Evolutionary conservation across 2,797 vertebrate genomes (phyloP).

Genomic region (Gadopsis bispinosus): DNA sequence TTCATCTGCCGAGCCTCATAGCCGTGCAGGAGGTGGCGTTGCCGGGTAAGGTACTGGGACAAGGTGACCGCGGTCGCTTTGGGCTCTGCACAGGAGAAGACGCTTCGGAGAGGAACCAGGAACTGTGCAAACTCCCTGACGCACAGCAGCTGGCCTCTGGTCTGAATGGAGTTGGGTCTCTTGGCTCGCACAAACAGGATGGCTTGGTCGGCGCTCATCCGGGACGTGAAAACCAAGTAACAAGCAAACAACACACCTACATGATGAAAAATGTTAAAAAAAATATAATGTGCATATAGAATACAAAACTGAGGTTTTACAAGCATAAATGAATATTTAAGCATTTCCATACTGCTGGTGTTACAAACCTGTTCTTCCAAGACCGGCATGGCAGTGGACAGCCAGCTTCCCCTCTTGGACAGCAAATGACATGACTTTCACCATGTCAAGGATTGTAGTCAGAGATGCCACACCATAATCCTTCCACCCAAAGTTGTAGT

Average conservation of each 20-base stretch:
- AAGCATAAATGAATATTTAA: neutral
- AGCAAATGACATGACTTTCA: constrained; percentile 97
- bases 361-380: constrained; percentile 93
- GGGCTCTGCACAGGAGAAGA: constrained; percentile 93
- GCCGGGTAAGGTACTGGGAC: constrained; percentile 93
- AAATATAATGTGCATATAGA: too few species aligned
- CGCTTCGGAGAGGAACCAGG: constrained; percentile 90
- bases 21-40: constrained; percentile 95
- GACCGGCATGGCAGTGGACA: constrained; percentile 96
- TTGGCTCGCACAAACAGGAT: constrained; percentile 96
- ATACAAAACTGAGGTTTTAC: neutral
- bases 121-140: constrained; percentile 96
- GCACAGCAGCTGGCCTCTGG: constrained; percentile 93
- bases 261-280: constrained; percentile 16
- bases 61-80: constrained; percentile 89
- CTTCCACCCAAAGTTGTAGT: constrained; percentile 99
- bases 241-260: constrained; percentile 96
- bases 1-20: constrained; percentile 96
- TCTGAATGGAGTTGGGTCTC: constrained; percentile 96
- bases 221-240: constrained; percentile 95
- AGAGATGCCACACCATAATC: constrained; percentile 98
- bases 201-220: constrained; percentile 97
- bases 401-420: constrained; percentile 96
- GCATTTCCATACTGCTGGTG: neutral
- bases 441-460: constrained; percentile 97